phyloP scores from a whole-genome alignment of 2,888 invertebrate species.

The Hirtodrosophila cameraria region DNA sequence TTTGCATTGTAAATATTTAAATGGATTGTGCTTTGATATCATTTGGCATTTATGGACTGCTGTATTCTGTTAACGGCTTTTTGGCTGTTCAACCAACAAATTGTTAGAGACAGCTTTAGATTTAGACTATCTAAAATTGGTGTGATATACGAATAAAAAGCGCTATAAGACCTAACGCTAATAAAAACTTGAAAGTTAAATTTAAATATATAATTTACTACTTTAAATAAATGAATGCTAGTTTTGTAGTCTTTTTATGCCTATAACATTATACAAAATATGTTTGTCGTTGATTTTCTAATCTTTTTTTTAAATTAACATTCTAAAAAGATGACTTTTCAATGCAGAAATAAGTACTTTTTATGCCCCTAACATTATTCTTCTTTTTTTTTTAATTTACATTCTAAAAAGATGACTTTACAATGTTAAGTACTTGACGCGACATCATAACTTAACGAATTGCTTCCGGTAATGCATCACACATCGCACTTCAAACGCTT shows the following conservation, averaged over 20 bases:
- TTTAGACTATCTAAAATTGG: slow-evolving; percentile 15
- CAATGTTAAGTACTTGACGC: background rate
- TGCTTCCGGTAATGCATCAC: slow-evolving; percentile 62
- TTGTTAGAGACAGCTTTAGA: slow-evolving; percentile 6
- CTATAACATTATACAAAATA: no score
- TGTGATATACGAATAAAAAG: background rate
- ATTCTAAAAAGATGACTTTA: no score
- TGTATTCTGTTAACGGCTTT: slow-evolving; percentile 6
- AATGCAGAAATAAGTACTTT: no score
- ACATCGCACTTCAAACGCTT: slow-evolving; percentile 11
- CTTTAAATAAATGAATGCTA: background rate
- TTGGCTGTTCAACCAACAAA: background rate
- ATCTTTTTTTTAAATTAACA: no score
- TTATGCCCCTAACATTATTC: no score
- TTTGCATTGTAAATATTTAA: slow-evolving; percentile 52
- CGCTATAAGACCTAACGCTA: background rate
- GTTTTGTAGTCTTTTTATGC: no score
- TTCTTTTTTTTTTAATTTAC: no score
- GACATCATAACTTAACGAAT: background rate
- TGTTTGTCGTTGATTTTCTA: no score
- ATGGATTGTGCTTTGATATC: slow-evolving; percentile 23
- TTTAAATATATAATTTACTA: background rate
- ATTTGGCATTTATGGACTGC: slow-evolving; percentile 29
- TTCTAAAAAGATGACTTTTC: no score
- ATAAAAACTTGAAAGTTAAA: background rate